Evolutionary conservation across 2,113 vertebrate species (phyloP).

Genomic region (Dasypus novemcinctus): DNA sequence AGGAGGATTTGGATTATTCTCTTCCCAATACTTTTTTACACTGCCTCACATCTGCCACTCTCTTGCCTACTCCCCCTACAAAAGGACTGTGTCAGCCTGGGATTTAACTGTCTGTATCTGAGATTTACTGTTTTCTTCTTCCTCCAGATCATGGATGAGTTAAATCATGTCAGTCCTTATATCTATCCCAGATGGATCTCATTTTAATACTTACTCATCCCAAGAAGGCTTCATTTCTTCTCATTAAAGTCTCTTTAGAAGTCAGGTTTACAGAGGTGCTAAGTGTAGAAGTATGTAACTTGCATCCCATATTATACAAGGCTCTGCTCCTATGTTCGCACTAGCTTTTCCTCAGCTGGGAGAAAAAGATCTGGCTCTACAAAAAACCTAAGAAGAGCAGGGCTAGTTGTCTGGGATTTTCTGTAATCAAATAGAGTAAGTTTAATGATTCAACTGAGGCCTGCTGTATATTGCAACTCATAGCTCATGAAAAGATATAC

Average conservation of each 20-base stretch:
- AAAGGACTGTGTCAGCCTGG: not conserved
- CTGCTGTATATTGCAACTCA: constrained; percentile 30
- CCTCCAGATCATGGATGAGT: not conserved
- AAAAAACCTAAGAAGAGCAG: constrained; percentile 38
- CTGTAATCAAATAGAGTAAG: constrained; percentile 61
- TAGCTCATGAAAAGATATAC: constrained; percentile 60
- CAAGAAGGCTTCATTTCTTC: not conserved
- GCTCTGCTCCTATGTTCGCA: not conserved
- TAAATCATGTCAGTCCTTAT: not conserved
- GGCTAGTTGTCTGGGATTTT: constrained; percentile 57
- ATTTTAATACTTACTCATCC: not conserved
- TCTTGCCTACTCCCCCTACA: not conserved
- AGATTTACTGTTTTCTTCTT: not conserved
- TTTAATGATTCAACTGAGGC: constrained; percentile 63
- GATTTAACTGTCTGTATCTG: constrained; percentile 7
- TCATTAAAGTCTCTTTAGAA: constrained; percentile 17
- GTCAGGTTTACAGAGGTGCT: not conserved
- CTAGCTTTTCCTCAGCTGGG: not conserved
- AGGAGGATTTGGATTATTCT: not conserved
- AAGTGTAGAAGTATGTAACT: not conserved
- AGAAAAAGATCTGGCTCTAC: not conserved
- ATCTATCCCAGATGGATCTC: not conserved
- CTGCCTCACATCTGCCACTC: not conserved
- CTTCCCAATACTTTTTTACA: not conserved
- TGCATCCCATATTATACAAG: not conserved